phyloP scores from a whole-genome alignment of 2,113 vertebrate genomes.

The Turdus rufiventris region DNA sequence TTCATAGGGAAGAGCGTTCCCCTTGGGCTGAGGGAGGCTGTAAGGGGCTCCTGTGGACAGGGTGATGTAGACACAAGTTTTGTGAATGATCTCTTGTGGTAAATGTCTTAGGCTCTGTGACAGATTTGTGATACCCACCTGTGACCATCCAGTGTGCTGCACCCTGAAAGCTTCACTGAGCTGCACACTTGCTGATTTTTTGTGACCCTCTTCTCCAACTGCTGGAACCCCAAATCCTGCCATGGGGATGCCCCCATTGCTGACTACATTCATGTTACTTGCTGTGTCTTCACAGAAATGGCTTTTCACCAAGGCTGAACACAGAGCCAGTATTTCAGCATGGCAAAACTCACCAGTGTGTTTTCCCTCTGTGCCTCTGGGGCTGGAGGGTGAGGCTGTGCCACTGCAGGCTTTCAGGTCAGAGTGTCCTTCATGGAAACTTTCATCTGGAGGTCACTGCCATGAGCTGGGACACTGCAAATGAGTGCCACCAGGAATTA shows the following conservation, averaged over 20 bases:
- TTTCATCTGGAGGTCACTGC: not conserved
- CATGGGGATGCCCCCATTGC: rapidly evolving
- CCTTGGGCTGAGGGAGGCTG: not conserved
- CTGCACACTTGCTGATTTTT: not conserved
- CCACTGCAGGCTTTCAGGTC: not conserved
- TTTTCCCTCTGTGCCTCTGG: not conserved
- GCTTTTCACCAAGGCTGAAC: not conserved
- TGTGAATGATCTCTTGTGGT: not conserved
- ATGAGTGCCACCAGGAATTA: not conserved
- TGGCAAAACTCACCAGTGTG: not conserved
- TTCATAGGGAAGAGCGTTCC: not conserved
- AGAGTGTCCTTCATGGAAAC: not conserved
- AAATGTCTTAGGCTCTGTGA: not conserved
- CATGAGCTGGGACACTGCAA: not conserved
- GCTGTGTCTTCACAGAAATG: not conserved
- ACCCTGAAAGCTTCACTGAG: not conserved
- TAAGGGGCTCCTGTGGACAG: not conserved
- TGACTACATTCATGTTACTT: not conserved
- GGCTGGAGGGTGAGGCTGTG: not conserved
- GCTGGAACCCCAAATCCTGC: not conserved
- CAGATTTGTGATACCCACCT: not conserved
- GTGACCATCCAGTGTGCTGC: not conserved
- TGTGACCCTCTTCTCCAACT: not conserved
- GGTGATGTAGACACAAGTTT: not conserved
- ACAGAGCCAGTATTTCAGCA: not conserved